phyloP scores from a whole-genome alignment of 1,140 invertebrate species.

The Coelopa frigida region DNA sequence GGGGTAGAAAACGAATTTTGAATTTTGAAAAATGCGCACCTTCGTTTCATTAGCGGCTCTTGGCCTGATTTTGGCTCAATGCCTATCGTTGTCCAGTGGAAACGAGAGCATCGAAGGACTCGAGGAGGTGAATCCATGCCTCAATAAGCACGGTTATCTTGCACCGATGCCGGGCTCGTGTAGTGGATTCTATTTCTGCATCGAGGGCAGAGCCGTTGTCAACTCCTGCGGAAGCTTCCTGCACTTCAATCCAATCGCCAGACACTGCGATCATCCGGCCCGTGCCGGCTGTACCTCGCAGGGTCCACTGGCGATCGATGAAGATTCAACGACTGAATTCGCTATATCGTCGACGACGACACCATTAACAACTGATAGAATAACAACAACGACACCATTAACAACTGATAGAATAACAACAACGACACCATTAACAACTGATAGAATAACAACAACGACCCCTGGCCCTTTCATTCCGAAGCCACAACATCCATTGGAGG shows the following conservation, averaged over 20 bases:
- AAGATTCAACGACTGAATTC: background rate
- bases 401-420: slow-evolving; percentile 3
- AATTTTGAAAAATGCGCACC: no score
- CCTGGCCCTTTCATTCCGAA: background rate
- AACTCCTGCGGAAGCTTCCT: slow-evolving; percentile 24
- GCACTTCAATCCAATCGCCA: slow-evolving; percentile 23
- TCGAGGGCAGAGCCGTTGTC: slow-evolving; percentile 27
- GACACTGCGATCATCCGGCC: slow-evolving; percentile 24
- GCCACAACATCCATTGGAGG: slow-evolving; percentile 5
- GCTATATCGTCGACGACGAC: background rate
- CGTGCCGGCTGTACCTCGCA: slow-evolving; percentile 21
- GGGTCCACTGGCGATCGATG: slow-evolving; percentile 11
- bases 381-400: background rate
- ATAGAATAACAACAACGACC: background rate
- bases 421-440: background rate
- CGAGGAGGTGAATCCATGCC: no score
- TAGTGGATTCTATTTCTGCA: slow-evolving; percentile 29
- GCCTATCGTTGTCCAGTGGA: no score
- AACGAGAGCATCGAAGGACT: no score
- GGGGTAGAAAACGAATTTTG: no score
- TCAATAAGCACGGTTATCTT: slow-evolving; percentile 26
- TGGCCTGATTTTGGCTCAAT: no score
- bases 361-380: background rate
- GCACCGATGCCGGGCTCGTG: slow-evolving; percentile 34
- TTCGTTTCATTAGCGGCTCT: no score